Evolutionary conservation across 1,140 invertebrate genomes (phyloP).

Genomic region (Thalassaphorura encarpata): DNA sequence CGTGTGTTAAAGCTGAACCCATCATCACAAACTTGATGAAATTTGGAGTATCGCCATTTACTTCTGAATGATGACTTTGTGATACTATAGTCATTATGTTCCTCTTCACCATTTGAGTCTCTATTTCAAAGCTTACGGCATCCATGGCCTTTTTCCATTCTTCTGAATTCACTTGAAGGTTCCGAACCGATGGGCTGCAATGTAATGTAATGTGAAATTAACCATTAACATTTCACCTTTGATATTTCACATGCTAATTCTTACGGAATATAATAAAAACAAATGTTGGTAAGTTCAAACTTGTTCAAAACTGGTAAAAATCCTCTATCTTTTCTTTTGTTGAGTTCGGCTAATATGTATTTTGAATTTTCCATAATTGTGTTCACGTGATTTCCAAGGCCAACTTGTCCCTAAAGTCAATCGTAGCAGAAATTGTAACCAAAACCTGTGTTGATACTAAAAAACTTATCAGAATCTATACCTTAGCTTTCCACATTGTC

Average conservation of each 20-base stretch:
- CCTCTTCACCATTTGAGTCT: background rate
- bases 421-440: no score
- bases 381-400: background rate
- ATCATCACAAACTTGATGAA: background rate
- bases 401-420: no score
- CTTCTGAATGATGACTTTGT: no score
- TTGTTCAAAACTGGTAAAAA: background rate
- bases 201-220: no score
- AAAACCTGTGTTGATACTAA: no score
- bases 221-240: no score
- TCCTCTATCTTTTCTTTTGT: background rate
- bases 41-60: background rate
- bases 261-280: background rate
- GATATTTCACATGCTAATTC: no score
- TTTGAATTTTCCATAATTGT: background rate
- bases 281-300: background rate
- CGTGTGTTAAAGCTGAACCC: background rate
- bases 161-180: background rate
- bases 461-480: no score
- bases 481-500: slow-evolving; percentile 6
- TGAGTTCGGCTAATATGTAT: background rate
- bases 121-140: no score
- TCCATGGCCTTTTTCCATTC: background rate
- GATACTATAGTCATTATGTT: background rate
- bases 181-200: background rate